phyloP scores from a whole-genome alignment of 1,140 invertebrate species.

The Chrysoperla carnea region DNA sequence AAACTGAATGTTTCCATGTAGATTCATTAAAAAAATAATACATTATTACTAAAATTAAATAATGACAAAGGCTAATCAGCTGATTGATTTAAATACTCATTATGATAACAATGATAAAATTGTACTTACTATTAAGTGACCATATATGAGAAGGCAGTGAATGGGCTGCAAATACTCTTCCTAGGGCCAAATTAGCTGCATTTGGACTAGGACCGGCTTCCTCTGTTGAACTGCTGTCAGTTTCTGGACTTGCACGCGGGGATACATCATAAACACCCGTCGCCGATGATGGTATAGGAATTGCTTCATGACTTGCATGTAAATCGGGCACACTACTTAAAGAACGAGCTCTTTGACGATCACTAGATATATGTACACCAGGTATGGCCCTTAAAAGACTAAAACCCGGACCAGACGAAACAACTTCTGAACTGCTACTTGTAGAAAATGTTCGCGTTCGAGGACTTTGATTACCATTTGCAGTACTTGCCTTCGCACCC shows the following conservation, averaged over 20 bases:
- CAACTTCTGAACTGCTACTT: constrained; percentile 48
- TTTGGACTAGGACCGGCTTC: constrained; percentile 25
- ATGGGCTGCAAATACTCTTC: constrained; percentile 69
- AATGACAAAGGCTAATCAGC: too few relatives aligned
- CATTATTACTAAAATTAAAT: too few relatives aligned
- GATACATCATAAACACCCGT: constrained; percentile 36
- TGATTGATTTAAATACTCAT: too few relatives aligned
- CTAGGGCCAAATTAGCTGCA: constrained; percentile 35
- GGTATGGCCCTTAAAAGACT: constrained; percentile 53
- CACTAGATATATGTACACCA: constrained; percentile 47
- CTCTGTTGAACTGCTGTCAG: constrained; percentile 39
- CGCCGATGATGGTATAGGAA: constrained; percentile 29
- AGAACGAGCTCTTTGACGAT: constrained; percentile 61
- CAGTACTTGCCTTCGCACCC: constrained; percentile 71
- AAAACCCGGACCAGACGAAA: constrained; percentile 43
- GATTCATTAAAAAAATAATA: too few relatives aligned
- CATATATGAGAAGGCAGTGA: constrained; percentile 80
- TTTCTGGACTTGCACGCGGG: constrained; percentile 32
- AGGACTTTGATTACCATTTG: constrained; percentile 50
- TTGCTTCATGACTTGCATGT: constrained; percentile 35
- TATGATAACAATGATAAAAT: too few relatives aligned
- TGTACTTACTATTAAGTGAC: constrained; percentile 67
- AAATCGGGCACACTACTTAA: constrained; percentile 68
- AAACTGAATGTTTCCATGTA: too few relatives aligned
- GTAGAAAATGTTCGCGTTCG: constrained; percentile 58